phyloP scores from a whole-genome alignment of 2,888 invertebrate species.

The Torymus texanus region DNA sequence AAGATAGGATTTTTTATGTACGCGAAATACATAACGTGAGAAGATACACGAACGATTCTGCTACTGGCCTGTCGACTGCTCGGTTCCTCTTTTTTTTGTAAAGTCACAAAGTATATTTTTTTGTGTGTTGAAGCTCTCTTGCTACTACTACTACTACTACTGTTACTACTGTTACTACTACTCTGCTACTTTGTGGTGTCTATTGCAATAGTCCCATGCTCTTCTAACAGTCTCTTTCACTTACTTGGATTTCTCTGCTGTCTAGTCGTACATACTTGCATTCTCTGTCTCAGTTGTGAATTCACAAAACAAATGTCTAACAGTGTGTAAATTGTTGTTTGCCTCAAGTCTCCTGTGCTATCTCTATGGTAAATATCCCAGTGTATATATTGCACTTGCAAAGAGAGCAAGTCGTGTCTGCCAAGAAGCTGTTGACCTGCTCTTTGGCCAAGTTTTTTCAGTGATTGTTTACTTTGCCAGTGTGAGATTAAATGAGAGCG shows the following conservation, averaged over 20 bases:
- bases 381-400: neutral
- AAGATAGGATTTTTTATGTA: too few relatives aligned
- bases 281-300: conserved; percentile 14
- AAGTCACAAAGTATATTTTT: neutral
- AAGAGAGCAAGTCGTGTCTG: too few relatives aligned
- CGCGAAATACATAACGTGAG: too few relatives aligned
- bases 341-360: conserved; percentile 31
- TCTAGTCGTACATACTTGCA: neutral
- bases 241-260: conserved; percentile 11
- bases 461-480: conserved; percentile 8
- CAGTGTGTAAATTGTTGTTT: conserved; percentile 37
- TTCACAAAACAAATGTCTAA: conserved; percentile 25
- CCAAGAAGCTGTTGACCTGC: neutral
- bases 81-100: conserved; percentile 4
- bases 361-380: conserved; percentile 53
- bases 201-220: neutral
- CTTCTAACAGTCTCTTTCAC: conserved; percentile 15
- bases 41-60: too few relatives aligned
- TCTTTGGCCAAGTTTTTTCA: conserved; percentile 8
- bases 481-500: conserved; percentile 10
- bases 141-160: neutral
- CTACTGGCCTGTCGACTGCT: neutral
- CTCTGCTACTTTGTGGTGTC: conserved; percentile 6
- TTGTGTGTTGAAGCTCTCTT: neutral
- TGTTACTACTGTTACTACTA: neutral